Evolutionary conservation across 2,888 invertebrate species (phyloP), one percentile per base, ranked within the genome.

Genomic region (Meta bourneti): DNA sequence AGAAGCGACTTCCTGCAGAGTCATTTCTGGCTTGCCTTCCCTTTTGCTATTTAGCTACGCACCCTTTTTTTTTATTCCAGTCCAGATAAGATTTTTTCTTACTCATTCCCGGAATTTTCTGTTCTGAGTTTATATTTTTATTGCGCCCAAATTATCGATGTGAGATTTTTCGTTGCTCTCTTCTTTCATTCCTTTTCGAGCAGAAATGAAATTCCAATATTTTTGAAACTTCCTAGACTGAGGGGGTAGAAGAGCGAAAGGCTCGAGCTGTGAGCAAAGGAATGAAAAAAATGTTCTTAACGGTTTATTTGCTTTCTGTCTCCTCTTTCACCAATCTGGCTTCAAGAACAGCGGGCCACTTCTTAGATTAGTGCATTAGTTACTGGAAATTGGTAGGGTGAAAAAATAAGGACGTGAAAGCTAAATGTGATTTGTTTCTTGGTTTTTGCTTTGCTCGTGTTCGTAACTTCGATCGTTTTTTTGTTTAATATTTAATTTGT

Each of bases 201-300:
- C 61, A 34, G 34, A 79, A 80, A 87, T 87, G 87, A 87, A 87
- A 87, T 72, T 72, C 87, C 87, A 79, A 87, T 87, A 87, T 87
- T 72, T 87, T 79, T 52, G 51, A 69, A 78, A 86, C 85, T 77
- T 85, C 61, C 48, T 52, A 52, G 49, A 19, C 52, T 20, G 20
- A 54, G 61, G 7, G 51, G 5, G 13, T 34, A 4, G 34, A 34
- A 4, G 79, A 34, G 16, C 13, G 79, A 61, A 49, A 79, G 61
- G 34, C 34, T 79, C 79, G 79, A 34, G 34, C 34, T n/a, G 49
- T 70, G 81, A 70, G 81, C n/a, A 16, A 48, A 16, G 11, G 20
- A 81, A 49, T 61, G 20, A 49, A 51, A 54, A 16, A 61, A 61
- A 77, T 9, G 13, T 6, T 19, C 70, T 81, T n/a, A 81, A 19